These are phyloP conservation scores for Stegana nigrithorax DNA, from an alignment of 2,888 invertebrate genomes.

Conservation along the genomic window DNA sequence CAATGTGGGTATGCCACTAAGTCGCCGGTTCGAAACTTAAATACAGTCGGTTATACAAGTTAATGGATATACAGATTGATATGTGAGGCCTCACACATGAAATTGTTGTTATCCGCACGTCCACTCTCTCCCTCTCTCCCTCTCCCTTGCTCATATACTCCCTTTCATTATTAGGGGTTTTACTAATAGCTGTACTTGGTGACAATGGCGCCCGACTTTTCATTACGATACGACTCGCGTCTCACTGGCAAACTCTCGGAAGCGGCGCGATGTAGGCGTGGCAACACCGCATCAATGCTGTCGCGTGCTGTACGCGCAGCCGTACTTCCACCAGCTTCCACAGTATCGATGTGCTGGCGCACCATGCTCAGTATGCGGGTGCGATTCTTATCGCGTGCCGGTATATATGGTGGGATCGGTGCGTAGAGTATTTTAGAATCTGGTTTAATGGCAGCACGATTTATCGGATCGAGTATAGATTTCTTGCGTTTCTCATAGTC, in stretches of 20 bases:
- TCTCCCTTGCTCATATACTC: too few species aligned
- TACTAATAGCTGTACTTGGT: conserved; percentile 56
- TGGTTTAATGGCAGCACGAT: conserved; percentile 75
- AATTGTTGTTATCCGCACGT: too few species aligned
- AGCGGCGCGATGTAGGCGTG: conserved; percentile 71
- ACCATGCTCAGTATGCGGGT: conserved; percentile 74
- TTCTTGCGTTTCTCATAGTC: conserved; percentile 59
- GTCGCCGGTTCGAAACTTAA: too few species aligned
- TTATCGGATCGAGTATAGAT: conserved; percentile 70
- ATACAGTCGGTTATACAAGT: too few species aligned
- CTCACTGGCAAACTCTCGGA: conserved; percentile 55
- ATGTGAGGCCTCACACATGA: too few species aligned
- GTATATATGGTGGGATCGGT: conserved; percentile 77
- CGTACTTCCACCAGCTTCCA: conserved; percentile 72
- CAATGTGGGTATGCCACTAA: too few species aligned
- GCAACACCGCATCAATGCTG: conserved; percentile 76
- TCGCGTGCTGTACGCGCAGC: conserved; percentile 73
- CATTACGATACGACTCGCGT: conserved; percentile 57
- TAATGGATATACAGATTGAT: too few species aligned
- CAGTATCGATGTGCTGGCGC: conserved; percentile 72
- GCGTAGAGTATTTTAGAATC: conserved; percentile 72
- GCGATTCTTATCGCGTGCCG: conserved; percentile 76
- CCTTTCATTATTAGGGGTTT: too few species aligned
- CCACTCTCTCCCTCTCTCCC: too few species aligned
- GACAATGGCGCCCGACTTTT: conserved; percentile 60